Evolutionary conservation across 2,797 vertebrate genomes (phyloP), one percentile per base, ranked within the genome.

Genomic region (Semaprochilodus insignis): DNA sequence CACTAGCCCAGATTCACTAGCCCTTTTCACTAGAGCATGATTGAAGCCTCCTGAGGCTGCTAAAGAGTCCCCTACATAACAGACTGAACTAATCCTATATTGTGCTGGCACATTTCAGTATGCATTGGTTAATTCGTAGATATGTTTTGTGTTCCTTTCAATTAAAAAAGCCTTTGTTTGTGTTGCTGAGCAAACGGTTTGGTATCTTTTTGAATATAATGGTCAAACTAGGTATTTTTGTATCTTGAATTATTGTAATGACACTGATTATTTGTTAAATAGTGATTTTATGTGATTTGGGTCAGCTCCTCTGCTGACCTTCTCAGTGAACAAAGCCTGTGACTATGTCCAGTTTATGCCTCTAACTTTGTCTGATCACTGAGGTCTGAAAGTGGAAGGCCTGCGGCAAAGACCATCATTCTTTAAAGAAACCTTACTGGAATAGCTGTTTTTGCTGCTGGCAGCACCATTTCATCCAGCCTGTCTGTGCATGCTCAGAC

Each of bases 11-110:
- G 77, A 83, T 78, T 82, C 25, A 55, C 34, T 83, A 77, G 88
- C 79, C 85, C 75, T 77, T 88, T 89, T 90, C 72, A 83, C 62
- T 74, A 74, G 81, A 69, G 62, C 79, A 31, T 65, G 51, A 74
- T 57, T 74, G 19, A 63, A 72, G 25, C 83, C 77, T 74, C 75
- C 67, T 54, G 74, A n/a, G 80, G 62, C 31, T 25, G 1, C 66
- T 88, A 65, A 90, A 91, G 63, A 66, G 59, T 70, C 78, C 80
- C 27, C 79, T 88, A 75, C 82, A 86, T 82, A 88, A 87, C 79
- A 77, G 62, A 82, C 25, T 36, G 7, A 10, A 63, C 69, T 85
- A 85, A 85, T 78, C 74, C 74, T 63, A 65, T 88, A 91, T 84
- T 54, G 72, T 48, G 15, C 27, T 75, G 75, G 40, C 63, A 67